Evolutionary conservation across 1,140 invertebrate genomes (phyloP).

Genomic region (Pogonognathellus flavescens): DNA sequence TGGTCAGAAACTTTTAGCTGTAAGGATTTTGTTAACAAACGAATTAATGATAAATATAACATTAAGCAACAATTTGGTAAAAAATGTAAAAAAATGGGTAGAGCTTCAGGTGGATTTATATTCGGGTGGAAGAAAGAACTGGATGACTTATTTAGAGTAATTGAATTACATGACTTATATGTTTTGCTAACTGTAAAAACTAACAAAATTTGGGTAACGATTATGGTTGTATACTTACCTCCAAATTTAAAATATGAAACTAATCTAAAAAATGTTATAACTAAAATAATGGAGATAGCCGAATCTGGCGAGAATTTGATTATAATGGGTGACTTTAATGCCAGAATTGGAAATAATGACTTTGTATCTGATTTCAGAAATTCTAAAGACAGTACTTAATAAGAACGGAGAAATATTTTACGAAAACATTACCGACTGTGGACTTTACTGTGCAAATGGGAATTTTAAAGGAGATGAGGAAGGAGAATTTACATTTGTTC

Average conservation of each 20-base stretch:
- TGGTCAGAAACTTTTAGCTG: not conserved
- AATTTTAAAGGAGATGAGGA: not conserved
- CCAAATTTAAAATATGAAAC: not conserved
- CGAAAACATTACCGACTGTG: not conserved
- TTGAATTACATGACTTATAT: not conserved
- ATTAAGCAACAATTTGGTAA: not conserved
- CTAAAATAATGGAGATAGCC: not conserved
- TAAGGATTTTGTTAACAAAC: not conserved
- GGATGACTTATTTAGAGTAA: not conserved
- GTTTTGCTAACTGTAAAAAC: not conserved
- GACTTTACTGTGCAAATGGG: not conserved
- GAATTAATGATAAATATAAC: not conserved
- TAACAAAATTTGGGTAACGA: not conserved
- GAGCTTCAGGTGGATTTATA: not conserved
- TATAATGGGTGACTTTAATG: not conserved
- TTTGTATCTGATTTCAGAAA: not conserved
- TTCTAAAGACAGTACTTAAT: not conserved
- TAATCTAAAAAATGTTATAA: not conserved
- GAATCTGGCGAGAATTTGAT: not conserved
- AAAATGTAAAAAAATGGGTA: not conserved
- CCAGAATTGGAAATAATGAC: not conserved
- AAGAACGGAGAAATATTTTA: not conserved
- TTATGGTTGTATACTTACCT: conserved; percentile 3
- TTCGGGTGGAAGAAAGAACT: not conserved
- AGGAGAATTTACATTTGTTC: not conserved